Conservation (phyloP, 2,888 invertebrate genomes). For the Pilophorus perplexus region DNA sequence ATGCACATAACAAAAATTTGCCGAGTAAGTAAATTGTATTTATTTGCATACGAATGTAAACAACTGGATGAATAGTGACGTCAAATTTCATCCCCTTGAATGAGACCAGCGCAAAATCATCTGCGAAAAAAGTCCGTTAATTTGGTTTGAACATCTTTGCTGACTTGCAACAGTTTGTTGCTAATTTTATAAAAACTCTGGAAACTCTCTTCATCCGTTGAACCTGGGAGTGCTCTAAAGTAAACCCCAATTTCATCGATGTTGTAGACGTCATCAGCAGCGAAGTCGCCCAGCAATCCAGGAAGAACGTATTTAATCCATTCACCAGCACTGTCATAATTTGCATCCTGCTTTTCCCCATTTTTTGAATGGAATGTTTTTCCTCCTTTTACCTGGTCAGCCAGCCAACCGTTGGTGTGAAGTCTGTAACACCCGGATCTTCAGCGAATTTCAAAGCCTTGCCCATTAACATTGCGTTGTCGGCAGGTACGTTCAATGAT, state of each 20-base stretch:
- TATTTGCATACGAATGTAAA: too few relatives aligned
- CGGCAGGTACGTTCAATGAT: too few relatives aligned
- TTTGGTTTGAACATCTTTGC: too few relatives aligned
- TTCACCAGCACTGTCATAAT: neutral
- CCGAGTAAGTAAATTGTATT: too few relatives aligned
- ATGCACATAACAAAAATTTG: too few relatives aligned
- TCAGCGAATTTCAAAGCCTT: conserved; percentile 15
- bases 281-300: conserved; percentile 8
- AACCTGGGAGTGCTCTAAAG: conserved; percentile 4
- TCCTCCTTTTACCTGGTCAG: conserved; percentile 20
- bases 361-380: too few relatives aligned
- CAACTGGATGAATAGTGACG: too few relatives aligned
- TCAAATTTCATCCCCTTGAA: too few relatives aligned
- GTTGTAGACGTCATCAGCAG: conserved; percentile 14
- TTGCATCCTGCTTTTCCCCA: neutral
- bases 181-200: neutral
- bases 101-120: too few relatives aligned
- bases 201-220: conserved; percentile 11
- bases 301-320: conserved; percentile 11
- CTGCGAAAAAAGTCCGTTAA: too few relatives aligned
- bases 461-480: conserved; percentile 12
- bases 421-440: conserved; percentile 1
- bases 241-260: conserved; percentile 17
- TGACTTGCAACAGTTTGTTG: neutral
- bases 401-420: conserved; percentile 13